phyloP scores from a whole-genome alignment of 1,140 invertebrate species.

The Zeugodacus cucurbitae region DNA sequence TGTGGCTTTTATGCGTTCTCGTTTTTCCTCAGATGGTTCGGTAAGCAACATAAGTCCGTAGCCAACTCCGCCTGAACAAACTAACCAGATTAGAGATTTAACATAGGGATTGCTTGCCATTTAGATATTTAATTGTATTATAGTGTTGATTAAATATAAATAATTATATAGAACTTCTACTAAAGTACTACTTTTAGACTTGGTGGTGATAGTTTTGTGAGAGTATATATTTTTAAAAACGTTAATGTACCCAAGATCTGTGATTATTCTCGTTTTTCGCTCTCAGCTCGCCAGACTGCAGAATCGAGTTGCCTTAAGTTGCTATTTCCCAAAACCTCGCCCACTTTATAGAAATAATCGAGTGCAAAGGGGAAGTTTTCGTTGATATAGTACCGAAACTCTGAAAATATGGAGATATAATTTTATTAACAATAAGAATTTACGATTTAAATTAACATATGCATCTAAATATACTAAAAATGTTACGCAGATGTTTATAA shows the following conservation, averaged over 20 bases:
- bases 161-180: constrained; percentile 55
- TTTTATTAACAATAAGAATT: not conserved
- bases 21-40: constrained; percentile 69
- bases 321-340: constrained; percentile 69
- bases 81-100: constrained; percentile 71
- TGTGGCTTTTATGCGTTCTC: constrained; percentile 66
- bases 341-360: constrained; percentile 72
- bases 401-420: constrained; percentile 60
- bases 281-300: constrained; percentile 66
- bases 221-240: not conserved
- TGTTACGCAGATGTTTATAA: not conserved
- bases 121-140: constrained; percentile 41
- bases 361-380: constrained; percentile 72
- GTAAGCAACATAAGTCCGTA: constrained; percentile 69
- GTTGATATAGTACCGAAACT: constrained; percentile 71
- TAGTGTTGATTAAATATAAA: not conserved
- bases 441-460: not conserved
- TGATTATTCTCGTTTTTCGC: constrained; percentile 47
- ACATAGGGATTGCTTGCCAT: constrained; percentile 66
- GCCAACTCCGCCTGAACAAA: constrained; percentile 69
- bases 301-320: constrained; percentile 69
- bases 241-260: constrained; percentile 40
- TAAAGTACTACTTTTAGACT: constrained; percentile 43
- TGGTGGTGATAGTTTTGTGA: not conserved
- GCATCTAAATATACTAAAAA: not conserved